Percentiles rank a stretch among this genome's conserved stretches.
Conservation (phyloP, 2,113 vertebrate species). For the Chionomys nivalis region DNA sequence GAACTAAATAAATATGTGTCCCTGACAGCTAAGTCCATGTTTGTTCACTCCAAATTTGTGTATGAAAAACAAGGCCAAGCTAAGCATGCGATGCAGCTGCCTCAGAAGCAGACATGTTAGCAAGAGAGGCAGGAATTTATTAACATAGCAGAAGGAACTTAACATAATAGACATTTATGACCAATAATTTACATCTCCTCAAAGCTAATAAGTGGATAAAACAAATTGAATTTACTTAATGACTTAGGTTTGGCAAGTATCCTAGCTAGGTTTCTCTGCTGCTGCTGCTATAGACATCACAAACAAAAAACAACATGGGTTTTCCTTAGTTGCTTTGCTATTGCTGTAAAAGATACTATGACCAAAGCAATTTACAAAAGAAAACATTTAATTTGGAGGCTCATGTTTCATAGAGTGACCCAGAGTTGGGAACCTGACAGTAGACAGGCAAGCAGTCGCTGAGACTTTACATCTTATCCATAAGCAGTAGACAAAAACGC, state of each 20-base stretch:
- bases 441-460: neutral
- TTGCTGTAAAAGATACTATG: neutral
- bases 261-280: neutral
- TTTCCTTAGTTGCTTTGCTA: neutral
- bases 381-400: neutral
- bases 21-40: neutral
- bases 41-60: slow-evolving; percentile 40
- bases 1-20: slow-evolving; percentile 46
- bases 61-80: slow-evolving; percentile 43
- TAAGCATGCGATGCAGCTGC: neutral
- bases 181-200: neutral
- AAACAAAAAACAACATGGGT: neutral
- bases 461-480: neutral
- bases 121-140: slow-evolving; percentile 24
- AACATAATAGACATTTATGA: slow-evolving; percentile 35
- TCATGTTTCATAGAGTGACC: neutral
- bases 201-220: slow-evolving; percentile 43
- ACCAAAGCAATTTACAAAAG: neutral
- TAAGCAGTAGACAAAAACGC: neutral
- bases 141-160: slow-evolving; percentile 4
- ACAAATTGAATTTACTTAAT: slow-evolving; percentile 26
- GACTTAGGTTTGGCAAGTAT: neutral
- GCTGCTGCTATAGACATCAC: neutral
- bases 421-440: neutral
- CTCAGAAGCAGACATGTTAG: neutral